Percentiles rank a stretch among this genome's conserved stretches.
Evolutionary conservation across 1,140 invertebrate genomes (phyloP).

Genomic region (Agrilus planipennis): DNA sequence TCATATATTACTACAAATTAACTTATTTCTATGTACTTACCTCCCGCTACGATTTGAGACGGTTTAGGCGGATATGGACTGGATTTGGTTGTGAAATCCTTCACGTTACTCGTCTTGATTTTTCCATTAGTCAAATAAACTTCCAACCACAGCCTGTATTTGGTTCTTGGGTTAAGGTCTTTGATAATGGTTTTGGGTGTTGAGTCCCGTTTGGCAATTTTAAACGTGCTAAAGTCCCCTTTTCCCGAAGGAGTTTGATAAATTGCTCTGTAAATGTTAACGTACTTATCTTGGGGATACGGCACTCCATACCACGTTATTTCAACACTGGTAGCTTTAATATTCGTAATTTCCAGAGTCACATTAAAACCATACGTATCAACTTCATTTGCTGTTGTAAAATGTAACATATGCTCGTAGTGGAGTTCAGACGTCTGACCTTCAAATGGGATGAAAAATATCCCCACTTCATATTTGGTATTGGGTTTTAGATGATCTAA

Average conservation of each 20-base stretch:
- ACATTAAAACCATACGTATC: slow-evolving; percentile 64
- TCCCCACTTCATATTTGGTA: slow-evolving; percentile 61
- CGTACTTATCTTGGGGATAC: slow-evolving; percentile 76
- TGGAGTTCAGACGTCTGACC: slow-evolving; percentile 61
- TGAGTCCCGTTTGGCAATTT: slow-evolving; percentile 68
- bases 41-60: slow-evolving; percentile 39
- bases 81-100: slow-evolving; percentile 76
- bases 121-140: slow-evolving; percentile 79
- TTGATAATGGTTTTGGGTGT: slow-evolving; percentile 54
- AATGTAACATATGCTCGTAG: slow-evolving; percentile 52
- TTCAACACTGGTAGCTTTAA: slow-evolving; percentile 63
- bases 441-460: slow-evolving; percentile 63
- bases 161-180: slow-evolving; percentile 67
- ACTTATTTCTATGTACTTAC: too few relatives aligned
- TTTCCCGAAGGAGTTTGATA: slow-evolving; percentile 64
- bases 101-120: slow-evolving; percentile 77
- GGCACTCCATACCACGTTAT: slow-evolving; percentile 73
- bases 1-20: too few relatives aligned
- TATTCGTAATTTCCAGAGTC: slow-evolving; percentile 55
- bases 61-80: slow-evolving; percentile 44
- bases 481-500: slow-evolving; percentile 60
- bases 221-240: slow-evolving; percentile 70
- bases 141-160: slow-evolving; percentile 75
- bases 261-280: slow-evolving; percentile 79
- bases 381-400: slow-evolving; percentile 43